phyloP scores from a whole-genome alignment of 2,888 invertebrate genomes.

The Gerris lacustris region DNA sequence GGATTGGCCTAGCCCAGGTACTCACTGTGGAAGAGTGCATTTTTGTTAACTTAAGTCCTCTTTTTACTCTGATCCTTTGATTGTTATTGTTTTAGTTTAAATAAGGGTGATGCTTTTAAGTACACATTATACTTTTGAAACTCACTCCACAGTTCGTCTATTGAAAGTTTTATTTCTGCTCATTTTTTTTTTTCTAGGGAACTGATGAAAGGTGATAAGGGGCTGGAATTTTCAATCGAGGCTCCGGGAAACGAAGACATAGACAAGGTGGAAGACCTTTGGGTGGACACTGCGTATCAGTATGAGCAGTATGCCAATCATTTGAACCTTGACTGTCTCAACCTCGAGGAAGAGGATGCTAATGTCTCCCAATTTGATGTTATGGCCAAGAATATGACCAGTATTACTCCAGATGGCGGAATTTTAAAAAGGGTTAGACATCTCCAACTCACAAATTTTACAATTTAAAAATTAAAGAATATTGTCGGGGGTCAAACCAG shows the following conservation, averaged over 20 bases:
- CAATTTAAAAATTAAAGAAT: not conserved
- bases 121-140: no score
- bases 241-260: not conserved
- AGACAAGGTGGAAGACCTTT: not conserved
- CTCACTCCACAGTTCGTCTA: no score
- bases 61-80: no score
- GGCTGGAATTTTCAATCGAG: slow-evolving; percentile 17
- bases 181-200: not conserved
- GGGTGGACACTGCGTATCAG: slow-evolving; percentile 15
- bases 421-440: slow-evolving; percentile 19
- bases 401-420: slow-evolving; percentile 20
- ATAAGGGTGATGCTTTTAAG: no score
- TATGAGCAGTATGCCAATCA: slow-evolving; percentile 16
- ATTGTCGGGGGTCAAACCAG: not conserved
- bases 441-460: not conserved
- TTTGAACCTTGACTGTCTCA: slow-evolving; percentile 18
- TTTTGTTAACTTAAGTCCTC: no score
- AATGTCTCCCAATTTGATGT: slow-evolving; percentile 14
- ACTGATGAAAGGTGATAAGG: not conserved
- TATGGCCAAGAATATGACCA: slow-evolving; percentile 18
- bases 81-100: no score
- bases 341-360: slow-evolving; percentile 12
- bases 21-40: no score
- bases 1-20: no score
- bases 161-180: not conserved